Evolutionary conservation across 2,113 vertebrate species (phyloP), one percentile per base, ranked within the genome.

Genomic region (Chaetorhynchus papuensis): DNA sequence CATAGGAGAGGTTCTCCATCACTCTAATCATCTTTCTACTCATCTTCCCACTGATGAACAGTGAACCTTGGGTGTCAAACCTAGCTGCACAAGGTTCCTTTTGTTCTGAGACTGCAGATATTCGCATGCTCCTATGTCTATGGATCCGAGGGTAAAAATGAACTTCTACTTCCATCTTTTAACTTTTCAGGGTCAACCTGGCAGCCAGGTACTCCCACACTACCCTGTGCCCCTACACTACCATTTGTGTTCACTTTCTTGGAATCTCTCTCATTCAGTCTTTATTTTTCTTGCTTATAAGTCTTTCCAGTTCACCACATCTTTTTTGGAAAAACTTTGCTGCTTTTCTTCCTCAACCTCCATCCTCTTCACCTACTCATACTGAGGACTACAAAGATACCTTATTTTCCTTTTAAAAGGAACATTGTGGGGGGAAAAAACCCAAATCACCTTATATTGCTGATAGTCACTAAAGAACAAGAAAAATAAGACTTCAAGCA

Each of bases 361-460:
- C 45, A 22, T 50, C 14, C 53, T 61, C 60, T 79, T 79, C 27
- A 42, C 22, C 6, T 76, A 8, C 30, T 52, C 22, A 2, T 56
- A 35, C 42, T 52, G 64, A 53, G 84, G 35, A 53, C 50, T 6
- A 2, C 13, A 47, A 82, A 89, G n/a, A 28, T 56, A 28, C 13
- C 11, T 11, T 70, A 45, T 65, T 77, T 77, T 80, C 27, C 22
- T 69, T 21, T 44, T 52, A 70, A 39, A 66, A 49, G 53, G 21
- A 92, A 31, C 13, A 13, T 1, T 44, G 37, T 15, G 33, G 14
- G 41, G 3, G 4, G 4, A 31, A 68, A 70, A 76, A 83, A 35
- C 0, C 1, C 6, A 41, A 39, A 75, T 4, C 14, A 70, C 3
- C 9, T 35, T 66, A 14, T 2, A 35, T 45, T 69, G 30, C 47